phyloP scores from a whole-genome alignment of 2,797 vertebrate species.

The Xyrichtys novacula region DNA sequence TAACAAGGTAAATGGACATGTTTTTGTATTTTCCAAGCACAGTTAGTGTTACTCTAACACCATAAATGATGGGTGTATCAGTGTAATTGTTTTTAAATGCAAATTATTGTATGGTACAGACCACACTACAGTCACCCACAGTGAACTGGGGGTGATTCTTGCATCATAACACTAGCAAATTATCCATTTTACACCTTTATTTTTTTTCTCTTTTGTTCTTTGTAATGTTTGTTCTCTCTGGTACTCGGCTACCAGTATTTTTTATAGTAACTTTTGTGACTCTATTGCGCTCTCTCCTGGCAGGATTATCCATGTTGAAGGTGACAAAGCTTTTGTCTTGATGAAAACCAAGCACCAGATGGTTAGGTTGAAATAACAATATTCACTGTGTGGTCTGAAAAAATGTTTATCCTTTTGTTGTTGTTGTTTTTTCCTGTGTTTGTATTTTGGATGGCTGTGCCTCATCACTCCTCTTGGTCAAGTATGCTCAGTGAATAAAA shows the following conservation, averaged over 20 bases:
- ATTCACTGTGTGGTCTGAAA: constrained; percentile 56
- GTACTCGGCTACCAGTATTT: constrained; percentile 55
- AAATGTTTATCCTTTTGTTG: constrained; percentile 16
- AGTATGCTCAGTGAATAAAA: constrained; percentile 65
- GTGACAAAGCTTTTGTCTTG: constrained; percentile 34
- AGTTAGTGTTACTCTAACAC: constrained; percentile 63
- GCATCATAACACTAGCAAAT: constrained; percentile 70
- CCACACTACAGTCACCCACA: constrained; percentile 56
- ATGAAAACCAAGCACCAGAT: constrained; percentile 32
- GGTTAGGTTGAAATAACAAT: constrained; percentile 45
- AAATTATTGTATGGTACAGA: constrained; percentile 71
- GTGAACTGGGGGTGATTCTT: constrained; percentile 69
- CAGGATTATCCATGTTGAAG: constrained; percentile 36
- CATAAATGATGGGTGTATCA: constrained; percentile 47
- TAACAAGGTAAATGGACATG: constrained; percentile 66
- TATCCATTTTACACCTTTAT: constrained; percentile 63
- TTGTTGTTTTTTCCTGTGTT: constrained; percentile 38
- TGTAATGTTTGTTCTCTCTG: constrained; percentile 57
- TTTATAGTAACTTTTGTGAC: constrained; percentile 39
- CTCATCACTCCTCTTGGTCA: constrained; percentile 63
- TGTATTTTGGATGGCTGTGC: constrained; percentile 60
- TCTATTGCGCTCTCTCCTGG: constrained; percentile 33
- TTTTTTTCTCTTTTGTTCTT: constrained; percentile 32
- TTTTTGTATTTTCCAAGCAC: constrained; percentile 71
- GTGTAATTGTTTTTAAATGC: constrained; percentile 53